These are phyloP conservation scores for Limanda limanda DNA, from an alignment of 2,113 vertebrate genomes.

Conservation along the genomic window DNA sequence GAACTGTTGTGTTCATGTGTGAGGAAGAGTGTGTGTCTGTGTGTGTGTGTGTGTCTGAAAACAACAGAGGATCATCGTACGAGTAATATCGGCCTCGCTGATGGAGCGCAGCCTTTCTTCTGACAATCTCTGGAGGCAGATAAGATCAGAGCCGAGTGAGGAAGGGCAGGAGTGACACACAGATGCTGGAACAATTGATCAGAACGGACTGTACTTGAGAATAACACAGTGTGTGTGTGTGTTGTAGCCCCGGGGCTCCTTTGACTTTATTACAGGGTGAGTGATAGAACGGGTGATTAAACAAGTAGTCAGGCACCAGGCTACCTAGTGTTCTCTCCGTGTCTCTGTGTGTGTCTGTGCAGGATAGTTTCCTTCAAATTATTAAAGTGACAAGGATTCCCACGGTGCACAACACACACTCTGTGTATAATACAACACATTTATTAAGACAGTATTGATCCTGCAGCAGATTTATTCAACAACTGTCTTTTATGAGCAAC, in stretches of 20 bases:
- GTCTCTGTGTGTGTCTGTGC: slow-evolving; percentile 6
- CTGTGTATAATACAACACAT: not conserved
- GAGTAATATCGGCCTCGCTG: slow-evolving; percentile 32
- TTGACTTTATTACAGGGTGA: slow-evolving; percentile 41
- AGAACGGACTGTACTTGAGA: slow-evolving; percentile 46
- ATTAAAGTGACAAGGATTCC: not conserved
- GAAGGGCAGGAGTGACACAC: slow-evolving; percentile 52
- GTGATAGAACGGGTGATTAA: slow-evolving; percentile 41
- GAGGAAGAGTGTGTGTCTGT: too few species aligned
- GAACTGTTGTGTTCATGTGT: slow-evolving; percentile 20
- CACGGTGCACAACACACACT: not conserved
- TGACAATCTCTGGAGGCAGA: slow-evolving; percentile 49
- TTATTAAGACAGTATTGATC: too few species aligned
- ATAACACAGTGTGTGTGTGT: slow-evolving; percentile 4
- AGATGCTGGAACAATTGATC: slow-evolving; percentile 48
- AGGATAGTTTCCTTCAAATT: not conserved
- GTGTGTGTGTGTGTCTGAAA: slow-evolving; percentile 30
- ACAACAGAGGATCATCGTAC: slow-evolving; percentile 15
- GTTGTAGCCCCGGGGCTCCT: slow-evolving; percentile 30
- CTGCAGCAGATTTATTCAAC: too few species aligned
- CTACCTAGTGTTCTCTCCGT: slow-evolving; percentile 5
- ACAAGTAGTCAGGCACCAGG: slow-evolving; percentile 22
- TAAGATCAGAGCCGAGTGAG: slow-evolving; percentile 50
- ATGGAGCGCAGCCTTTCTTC: slow-evolving; percentile 38
- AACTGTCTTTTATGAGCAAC: too few species aligned